These are phyloP conservation scores for Calidris pygmaea DNA, from an alignment of 2,113 vertebrate genomes.

Conservation along the genomic window DNA sequence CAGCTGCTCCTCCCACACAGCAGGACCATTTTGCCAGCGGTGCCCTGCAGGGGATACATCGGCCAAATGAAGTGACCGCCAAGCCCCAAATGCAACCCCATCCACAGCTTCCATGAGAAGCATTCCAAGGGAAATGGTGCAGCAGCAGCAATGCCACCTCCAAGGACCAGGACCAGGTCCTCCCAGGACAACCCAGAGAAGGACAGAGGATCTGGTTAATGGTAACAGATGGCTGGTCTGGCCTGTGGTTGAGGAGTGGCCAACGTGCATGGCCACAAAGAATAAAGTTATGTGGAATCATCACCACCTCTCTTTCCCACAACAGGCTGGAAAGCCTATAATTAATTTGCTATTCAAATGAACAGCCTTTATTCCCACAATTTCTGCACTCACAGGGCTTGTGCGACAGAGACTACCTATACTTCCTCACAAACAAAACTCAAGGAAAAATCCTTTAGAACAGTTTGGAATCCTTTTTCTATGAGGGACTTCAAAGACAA, in stretches of 20 bases:
- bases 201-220: not conserved
- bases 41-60: not conserved
- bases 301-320: not conserved
- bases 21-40: not conserved
- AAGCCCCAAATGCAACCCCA: not conserved
- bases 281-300: not conserved
- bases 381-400: not conserved
- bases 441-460: not conserved
- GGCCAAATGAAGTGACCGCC: not conserved
- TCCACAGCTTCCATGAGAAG: not conserved
- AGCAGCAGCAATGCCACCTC: not conserved
- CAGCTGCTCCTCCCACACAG: not conserved
- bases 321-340: not conserved
- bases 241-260: not conserved
- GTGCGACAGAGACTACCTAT: not conserved
- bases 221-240: not conserved
- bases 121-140: not conserved
- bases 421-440: not conserved
- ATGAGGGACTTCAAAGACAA: not conserved
- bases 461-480: not conserved
- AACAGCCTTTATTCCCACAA: constrained; percentile 11
- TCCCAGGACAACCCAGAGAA: not conserved
- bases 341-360: constrained; percentile 28
- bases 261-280: not conserved
- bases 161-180: not conserved